A percentile compares a stretch with the other conserved stretches of the same genome.
Evolutionary conservation across 2,888 invertebrate genomes (phyloP).

Genomic region (Zootermopsis nevadensis): DNA sequence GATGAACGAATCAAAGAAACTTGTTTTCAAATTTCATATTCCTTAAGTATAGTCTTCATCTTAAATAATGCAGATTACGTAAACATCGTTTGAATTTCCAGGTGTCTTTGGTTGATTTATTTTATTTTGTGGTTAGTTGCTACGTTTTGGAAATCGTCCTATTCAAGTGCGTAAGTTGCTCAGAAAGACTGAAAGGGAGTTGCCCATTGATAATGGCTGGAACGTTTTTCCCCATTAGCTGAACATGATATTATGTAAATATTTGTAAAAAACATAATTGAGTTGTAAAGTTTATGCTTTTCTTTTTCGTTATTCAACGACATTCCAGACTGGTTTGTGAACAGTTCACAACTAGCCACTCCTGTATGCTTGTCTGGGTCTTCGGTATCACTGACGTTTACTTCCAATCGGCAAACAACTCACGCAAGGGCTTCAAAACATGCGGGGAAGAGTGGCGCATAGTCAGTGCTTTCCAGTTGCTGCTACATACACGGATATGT

Average conservation of each 20-base stretch:
- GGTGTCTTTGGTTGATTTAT: too few relatives aligned
- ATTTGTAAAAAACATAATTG: slow-evolving; percentile 42
- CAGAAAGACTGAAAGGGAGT: background rate
- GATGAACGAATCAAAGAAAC: too few relatives aligned
- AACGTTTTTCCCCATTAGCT: slow-evolving; percentile 12
- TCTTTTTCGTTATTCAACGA: slow-evolving; percentile 3
- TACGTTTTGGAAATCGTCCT: too few relatives aligned
- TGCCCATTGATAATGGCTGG: slow-evolving; percentile 2
- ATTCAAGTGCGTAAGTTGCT: background rate
- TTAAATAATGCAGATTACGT: too few relatives aligned
- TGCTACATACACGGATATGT: too few relatives aligned
- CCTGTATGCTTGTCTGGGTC: slow-evolving; percentile 15
- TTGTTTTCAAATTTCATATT: too few relatives aligned
- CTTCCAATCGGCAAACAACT: background rate
- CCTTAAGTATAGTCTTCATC: too few relatives aligned
- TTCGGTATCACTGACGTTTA: slow-evolving; percentile 1
- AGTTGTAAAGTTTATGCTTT: slow-evolving; percentile 21
- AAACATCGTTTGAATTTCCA: too few relatives aligned
- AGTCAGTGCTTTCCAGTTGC: background rate
- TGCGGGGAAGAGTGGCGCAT: background rate
- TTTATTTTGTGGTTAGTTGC: too few relatives aligned
- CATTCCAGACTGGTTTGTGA: slow-evolving; percentile 20
- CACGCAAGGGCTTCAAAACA: background rate
- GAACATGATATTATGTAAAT: slow-evolving; percentile 34
- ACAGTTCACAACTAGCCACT: slow-evolving; percentile 17